Evolutionary conservation across 1,140 invertebrate species (phyloP).

Genomic region (Tetragnatha versicolor): DNA sequence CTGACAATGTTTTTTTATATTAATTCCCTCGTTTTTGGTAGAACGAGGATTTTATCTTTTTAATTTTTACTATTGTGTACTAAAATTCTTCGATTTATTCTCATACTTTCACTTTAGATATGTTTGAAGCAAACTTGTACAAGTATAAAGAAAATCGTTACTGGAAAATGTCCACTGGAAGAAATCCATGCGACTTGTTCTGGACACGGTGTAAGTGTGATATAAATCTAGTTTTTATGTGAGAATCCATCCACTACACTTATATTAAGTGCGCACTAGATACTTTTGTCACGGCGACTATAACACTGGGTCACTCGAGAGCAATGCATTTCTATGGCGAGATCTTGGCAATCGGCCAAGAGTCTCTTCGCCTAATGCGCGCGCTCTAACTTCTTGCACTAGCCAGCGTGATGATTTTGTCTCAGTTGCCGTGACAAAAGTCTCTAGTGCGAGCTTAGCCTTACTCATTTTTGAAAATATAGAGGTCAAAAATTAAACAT

Average conservation of each 20-base stretch:
- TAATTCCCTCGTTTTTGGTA: background rate
- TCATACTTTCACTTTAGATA: background rate
- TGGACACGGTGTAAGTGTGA: slow-evolving; percentile 41
- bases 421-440: no score
- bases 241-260: background rate
- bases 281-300: background rate
- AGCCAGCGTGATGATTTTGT: background rate
- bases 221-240: background rate
- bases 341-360: background rate
- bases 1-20: background rate
- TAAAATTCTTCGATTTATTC: background rate
- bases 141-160: slow-evolving; percentile 1
- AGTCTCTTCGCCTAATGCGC: background rate
- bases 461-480: no score
- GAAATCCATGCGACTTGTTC: slow-evolving; percentile 22
- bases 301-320: background rate
- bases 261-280: background rate
- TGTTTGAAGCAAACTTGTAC: slow-evolving; percentile 46
- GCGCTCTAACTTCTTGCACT: background rate
- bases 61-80: background rate
- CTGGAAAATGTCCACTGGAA: slow-evolving; percentile 32
- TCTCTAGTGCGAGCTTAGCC: no score
- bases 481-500: no score
- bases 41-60: background rate
- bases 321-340: background rate